A percentile compares a stretch with the other conserved stretches of the same genome.
Evolutionary conservation across 1,140 invertebrate species (phyloP).

Genomic region (Cyrtorhinus lividipennis): DNA sequence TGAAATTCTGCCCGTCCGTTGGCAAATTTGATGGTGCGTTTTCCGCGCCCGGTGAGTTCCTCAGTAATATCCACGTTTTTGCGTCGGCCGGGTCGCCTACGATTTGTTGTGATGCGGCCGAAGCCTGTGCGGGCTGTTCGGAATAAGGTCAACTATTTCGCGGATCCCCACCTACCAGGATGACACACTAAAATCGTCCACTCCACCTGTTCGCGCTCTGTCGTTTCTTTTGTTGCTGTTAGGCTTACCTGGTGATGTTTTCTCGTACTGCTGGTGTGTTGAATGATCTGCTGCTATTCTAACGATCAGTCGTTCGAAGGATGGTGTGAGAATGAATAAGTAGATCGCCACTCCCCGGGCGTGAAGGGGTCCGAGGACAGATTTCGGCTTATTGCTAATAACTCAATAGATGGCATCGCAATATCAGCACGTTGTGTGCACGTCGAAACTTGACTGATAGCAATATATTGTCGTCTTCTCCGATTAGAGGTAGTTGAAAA

Average conservation of each 20-base stretch:
- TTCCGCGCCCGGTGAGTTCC: neutral
- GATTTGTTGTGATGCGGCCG: neutral
- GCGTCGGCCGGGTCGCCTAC: neutral
- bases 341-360: no score
- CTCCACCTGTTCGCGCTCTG: neutral
- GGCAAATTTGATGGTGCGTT: neutral
- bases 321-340: neutral
- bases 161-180: neutral
- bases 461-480: no score
- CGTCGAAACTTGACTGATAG: no score
- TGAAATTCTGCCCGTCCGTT: no score
- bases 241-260: no score
- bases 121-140: neutral
- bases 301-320: neutral
- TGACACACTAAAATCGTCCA: neutral
- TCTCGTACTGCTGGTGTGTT: neutral
- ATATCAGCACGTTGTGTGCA: no score
- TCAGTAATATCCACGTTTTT: neutral
- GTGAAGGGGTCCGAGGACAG: no score
- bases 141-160: conserved; percentile 3
- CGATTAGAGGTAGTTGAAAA: no score
- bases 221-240: no score
- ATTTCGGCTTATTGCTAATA: no score
- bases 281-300: neutral
- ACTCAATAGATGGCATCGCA: no score